Evolutionary conservation across 1,140 invertebrate species (phyloP).

Genomic region (Trichomalopsis sarcophagae): DNA sequence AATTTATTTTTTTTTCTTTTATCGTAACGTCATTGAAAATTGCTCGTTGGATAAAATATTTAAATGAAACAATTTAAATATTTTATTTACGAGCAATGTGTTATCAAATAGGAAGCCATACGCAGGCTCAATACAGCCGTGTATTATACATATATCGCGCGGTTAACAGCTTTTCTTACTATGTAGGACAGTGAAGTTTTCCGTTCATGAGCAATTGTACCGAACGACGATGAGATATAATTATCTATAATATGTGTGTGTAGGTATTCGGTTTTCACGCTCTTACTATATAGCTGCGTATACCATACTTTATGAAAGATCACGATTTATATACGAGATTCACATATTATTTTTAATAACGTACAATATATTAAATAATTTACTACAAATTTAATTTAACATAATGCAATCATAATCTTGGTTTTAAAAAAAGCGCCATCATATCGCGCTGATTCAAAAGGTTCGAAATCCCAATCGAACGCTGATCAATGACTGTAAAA

Average conservation of each 20-base stretch:
- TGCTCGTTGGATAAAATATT: no score
- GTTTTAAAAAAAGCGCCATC: no score
- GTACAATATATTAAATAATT: no score
- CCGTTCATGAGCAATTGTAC: conserved; percentile 12
- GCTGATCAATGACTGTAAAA: no score
- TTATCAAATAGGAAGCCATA: neutral
- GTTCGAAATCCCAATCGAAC: no score
- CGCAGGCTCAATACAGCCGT: neutral
- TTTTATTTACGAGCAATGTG: neutral
- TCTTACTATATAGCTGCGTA: neutral
- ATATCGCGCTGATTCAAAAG: no score
- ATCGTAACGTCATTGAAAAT: no score
- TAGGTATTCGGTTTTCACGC: neutral
- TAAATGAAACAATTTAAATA: no score
- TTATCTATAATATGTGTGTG: conserved; percentile 20
- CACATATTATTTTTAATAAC: no score
- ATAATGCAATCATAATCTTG: no score
- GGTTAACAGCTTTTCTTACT: conserved; percentile 13
- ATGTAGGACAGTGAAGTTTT: conserved; percentile 25
- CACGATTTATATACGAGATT: no score
- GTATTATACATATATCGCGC: neutral
- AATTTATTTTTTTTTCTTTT: neutral
- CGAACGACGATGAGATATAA: neutral
- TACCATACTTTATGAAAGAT: neutral
- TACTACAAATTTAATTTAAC: no score